Percentiles rank a stretch among this genome's conserved stretches.
phyloP scores from a whole-genome alignment of 1,140 invertebrate species.

The Eriocheir sinensis region DNA sequence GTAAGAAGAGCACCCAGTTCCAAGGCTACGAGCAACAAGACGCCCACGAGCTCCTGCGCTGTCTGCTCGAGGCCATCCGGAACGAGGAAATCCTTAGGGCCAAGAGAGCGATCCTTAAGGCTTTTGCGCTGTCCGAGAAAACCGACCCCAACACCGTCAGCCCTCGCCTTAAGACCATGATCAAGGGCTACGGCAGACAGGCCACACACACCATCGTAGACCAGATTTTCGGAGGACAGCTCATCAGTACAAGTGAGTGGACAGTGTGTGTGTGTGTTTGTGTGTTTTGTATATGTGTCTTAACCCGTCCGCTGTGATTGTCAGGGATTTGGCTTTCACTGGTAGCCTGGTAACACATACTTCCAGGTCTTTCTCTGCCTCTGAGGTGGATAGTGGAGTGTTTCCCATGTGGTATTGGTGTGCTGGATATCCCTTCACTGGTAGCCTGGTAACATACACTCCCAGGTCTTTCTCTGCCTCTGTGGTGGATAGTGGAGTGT shows the following conservation, averaged over 20 bases:
- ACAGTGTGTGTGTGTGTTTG: background rate
- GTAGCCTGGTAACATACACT: too few relatives aligned
- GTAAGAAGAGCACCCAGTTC: constrained; percentile 86
- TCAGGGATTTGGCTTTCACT: too few relatives aligned
- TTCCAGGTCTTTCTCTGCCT: too few relatives aligned
- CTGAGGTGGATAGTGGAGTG: too few relatives aligned
- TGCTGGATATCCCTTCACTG: too few relatives aligned
- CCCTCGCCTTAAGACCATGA: constrained; percentile 87
- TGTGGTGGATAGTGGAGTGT: too few relatives aligned
- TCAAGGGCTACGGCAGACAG: constrained; percentile 89
- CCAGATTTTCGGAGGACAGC: constrained; percentile 92
- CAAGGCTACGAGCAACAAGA: constrained; percentile 97
- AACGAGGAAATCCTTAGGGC: constrained; percentile 82
- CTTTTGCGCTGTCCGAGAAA: constrained; percentile 87
- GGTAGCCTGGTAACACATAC: too few relatives aligned
- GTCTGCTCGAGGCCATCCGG: constrained; percentile 75
- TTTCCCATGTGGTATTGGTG: too few relatives aligned
- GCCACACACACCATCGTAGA: constrained; percentile 92
- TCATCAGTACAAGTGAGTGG: constrained; percentile 88
- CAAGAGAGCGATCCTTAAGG: constrained; percentile 90
- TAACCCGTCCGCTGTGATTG: too few relatives aligned
- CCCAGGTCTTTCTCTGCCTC: too few relatives aligned
- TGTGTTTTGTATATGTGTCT: too few relatives aligned
- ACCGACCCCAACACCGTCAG: constrained; percentile 87
- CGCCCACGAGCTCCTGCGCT: constrained; percentile 93